Conservation (phyloP, 1,140 invertebrate genomes). For the Portunus trituberculatus region DNA sequence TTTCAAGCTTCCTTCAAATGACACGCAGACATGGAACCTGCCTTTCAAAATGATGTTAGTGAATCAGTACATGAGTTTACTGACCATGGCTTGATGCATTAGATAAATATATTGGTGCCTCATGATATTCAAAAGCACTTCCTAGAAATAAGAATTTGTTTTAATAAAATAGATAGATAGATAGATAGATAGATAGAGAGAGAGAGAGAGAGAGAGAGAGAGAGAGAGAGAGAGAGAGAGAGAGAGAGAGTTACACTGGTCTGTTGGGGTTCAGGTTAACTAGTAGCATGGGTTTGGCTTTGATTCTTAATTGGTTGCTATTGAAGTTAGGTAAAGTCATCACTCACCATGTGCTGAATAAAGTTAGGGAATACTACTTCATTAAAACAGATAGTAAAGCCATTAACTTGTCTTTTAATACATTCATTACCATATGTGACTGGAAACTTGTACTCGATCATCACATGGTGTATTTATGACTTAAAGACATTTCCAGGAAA, state of each 20-base stretch:
- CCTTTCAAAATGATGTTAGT: too few species aligned
- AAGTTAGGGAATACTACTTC: background rate
- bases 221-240: too few species aligned
- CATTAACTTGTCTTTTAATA: background rate
- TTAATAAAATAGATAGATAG: background rate
- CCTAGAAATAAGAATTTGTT: background rate
- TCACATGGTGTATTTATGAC: slow-evolving; percentile 1
- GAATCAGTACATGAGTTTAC: background rate
- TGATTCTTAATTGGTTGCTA: background rate
- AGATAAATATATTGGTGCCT: background rate
- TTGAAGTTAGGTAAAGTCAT: background rate
- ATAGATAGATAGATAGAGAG: too few species aligned
- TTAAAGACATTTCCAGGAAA: background rate
- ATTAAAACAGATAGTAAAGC: background rate
- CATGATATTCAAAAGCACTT: background rate
- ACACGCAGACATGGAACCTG: too few species aligned
- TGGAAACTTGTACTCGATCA: background rate
- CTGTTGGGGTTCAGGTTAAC: background rate
- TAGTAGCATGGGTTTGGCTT: background rate
- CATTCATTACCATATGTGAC: too few species aligned
- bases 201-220: too few species aligned
- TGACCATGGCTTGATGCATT: background rate
- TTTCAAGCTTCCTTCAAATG: too few species aligned
- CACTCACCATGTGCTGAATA: background rate
- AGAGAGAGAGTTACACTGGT: too few species aligned